Base-by-base conservation (phyloP, 2,797 vertebrate species). In the Alcedo quadribrachys region DNA sequence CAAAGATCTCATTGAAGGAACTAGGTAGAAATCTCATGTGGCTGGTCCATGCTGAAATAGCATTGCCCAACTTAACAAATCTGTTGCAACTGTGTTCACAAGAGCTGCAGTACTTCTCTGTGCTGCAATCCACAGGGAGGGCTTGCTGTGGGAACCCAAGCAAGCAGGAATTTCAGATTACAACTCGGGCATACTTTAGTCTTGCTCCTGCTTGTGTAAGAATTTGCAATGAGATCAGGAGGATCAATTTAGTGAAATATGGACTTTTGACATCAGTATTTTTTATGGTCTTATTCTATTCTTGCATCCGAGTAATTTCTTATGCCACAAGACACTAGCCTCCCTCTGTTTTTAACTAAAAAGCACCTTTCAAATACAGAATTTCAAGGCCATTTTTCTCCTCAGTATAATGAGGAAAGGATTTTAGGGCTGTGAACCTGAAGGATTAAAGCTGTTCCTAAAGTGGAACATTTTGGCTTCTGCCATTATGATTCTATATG, bases 21-120 rank as follows among this genome's bases (percentile, higher is more conserved):
- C 13, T 6, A 15, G 28, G 42, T 68, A 30, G 69, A 74, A 81
- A 53, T 27, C 30, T 46, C 45, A 8, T 8, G 4, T 19, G 4
- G 6, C 28, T 33, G 9, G 2, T 45, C 48, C 4, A 1, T 8
- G n/a, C 12, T 16, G 35, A 37, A 61, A 46, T 1, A 60, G 3
- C 22, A 8, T 1, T 48, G 32, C 32, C 45, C 73, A 69, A 8
- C 5, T 61, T 65, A 1, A 8, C 32, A 37, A 35, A 15, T 28
- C 50, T 33, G 42, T 5, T 48, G 51, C 7, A 22, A 9, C 25
- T n/a, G 9, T 3, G 6, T 14, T 61, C 25, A 8, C 18, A 17
- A 0, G 13, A 84, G 43, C 40, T 69, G 15, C 12, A 30, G 1
- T 19, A 4, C 11, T 58, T 22, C 35, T 48, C 15, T 32, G 42